A percentile compares a stretch with the other conserved stretches of the same genome.
Conservation (phyloP, 1,140 invertebrate genomes). For the Diploscapter pachys region DNA sequence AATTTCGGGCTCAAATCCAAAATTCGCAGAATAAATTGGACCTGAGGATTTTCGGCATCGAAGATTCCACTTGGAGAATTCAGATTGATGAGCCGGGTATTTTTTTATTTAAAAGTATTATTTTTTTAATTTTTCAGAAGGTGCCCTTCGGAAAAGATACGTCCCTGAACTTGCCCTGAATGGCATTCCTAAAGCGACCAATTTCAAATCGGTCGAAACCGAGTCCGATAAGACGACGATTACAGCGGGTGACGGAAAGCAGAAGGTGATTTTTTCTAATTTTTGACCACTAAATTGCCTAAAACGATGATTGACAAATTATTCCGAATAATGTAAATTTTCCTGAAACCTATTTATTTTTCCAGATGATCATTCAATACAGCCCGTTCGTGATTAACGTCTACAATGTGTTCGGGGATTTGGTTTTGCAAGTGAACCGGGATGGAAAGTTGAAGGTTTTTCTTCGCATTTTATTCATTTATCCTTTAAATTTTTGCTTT, state of each 20-base stretch:
- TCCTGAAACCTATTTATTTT: slow-evolving; percentile 19
- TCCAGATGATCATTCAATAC: slow-evolving; percentile 43
- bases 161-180: slow-evolving; percentile 47
- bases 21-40: slow-evolving; percentile 43
- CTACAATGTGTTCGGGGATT: slow-evolving; percentile 32
- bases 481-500: slow-evolving; percentile 64
- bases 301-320: too few relatives aligned
- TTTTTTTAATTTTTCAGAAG: slow-evolving; percentile 6
- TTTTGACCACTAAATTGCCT: too few relatives aligned
- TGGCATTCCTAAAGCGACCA: slow-evolving; percentile 45
- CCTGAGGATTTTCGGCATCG: slow-evolving; percentile 33
- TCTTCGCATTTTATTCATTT: background rate
- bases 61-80: slow-evolving; percentile 48
- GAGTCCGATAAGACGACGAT: slow-evolving; percentile 7
- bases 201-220: slow-evolving; percentile 19
- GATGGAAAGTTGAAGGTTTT: slow-evolving; percentile 31
- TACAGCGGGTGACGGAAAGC: slow-evolving; percentile 5
- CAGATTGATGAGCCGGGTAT: slow-evolving; percentile 45
- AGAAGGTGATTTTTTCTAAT: background rate
- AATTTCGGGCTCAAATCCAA: slow-evolving; percentile 37
- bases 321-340: background rate
- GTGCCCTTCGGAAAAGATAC: slow-evolving; percentile 44
- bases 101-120: too few relatives aligned
- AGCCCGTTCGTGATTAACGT: slow-evolving; percentile 48
- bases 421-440: slow-evolving; percentile 27